Evolutionary conservation across 1,140 invertebrate species (phyloP).

Genomic region (Penaeus vannamei): DNA sequence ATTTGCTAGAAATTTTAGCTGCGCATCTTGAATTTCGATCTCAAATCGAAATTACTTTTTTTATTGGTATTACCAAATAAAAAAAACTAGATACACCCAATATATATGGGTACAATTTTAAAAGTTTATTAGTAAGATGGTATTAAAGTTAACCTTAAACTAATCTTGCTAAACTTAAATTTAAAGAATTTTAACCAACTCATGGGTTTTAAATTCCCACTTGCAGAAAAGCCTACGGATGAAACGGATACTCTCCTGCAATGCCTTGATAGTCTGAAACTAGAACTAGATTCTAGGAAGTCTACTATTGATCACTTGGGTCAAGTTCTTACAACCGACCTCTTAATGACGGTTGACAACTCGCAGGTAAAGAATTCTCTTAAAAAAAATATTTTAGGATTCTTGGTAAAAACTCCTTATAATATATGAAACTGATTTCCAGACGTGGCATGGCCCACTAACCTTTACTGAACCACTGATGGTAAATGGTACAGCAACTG

Average conservation of each 20-base stretch:
- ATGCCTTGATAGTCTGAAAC: background rate
- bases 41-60: no score
- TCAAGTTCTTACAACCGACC: conserved; percentile 5
- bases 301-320: background rate
- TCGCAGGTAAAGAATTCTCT: conserved; percentile 13
- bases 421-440: background rate
- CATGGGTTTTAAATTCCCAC: no score
- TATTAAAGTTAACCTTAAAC: no score
- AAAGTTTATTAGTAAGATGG: no score
- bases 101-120: no score
- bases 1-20: no score
- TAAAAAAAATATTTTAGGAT: background rate
- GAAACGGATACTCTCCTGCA: background rate
- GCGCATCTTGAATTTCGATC: no score
- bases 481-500: background rate
- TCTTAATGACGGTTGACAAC: conserved; percentile 38
- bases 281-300: background rate
- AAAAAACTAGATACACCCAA: no score
- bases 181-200: no score
- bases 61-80: no score
- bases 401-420: no score
- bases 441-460: background rate
- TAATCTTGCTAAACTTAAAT: no score
- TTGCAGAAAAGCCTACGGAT: background rate
- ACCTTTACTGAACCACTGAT: background rate